phyloP scores from a whole-genome alignment of 2,888 invertebrate genomes.

The Phragmatobia fuliginosa region DNA sequence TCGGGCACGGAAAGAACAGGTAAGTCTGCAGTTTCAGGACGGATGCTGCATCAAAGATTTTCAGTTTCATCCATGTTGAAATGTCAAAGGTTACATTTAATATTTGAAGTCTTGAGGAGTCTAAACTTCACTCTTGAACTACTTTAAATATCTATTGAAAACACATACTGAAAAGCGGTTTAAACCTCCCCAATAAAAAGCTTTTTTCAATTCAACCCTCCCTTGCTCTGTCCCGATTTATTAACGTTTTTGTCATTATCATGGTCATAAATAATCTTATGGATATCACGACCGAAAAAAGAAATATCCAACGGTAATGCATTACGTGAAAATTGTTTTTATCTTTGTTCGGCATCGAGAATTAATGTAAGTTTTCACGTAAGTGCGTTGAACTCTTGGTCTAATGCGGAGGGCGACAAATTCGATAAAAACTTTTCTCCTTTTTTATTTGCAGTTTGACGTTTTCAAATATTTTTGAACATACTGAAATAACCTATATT shows the following conservation, averaged over 20 bases:
- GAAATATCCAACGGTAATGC: conserved; percentile 17
- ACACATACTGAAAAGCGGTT: neutral
- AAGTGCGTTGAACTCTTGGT: conserved; percentile 68
- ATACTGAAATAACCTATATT: neutral
- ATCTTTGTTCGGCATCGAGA: conserved; percentile 44
- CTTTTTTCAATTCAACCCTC: conserved; percentile 32
- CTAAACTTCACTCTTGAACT: neutral
- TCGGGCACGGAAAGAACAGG: conserved; percentile 97
- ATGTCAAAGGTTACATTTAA: conserved; percentile 45
- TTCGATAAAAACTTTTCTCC: conserved; percentile 19
- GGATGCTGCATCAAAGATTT: conserved; percentile 64
- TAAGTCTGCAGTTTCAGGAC: conserved; percentile 70
- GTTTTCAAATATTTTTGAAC: neutral
- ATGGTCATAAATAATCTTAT: conserved; percentile 21
- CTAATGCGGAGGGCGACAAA: conserved; percentile 47
- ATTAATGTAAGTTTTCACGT: conserved; percentile 52
- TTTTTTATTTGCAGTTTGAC: conserved; percentile 9
- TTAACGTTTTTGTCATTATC: conserved; percentile 23
- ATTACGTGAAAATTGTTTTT: conserved; percentile 24
- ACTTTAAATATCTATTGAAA: neutral
- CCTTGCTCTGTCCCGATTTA: conserved; percentile 18
- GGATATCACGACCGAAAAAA: conserved; percentile 12
- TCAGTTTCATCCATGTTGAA: conserved; percentile 55
- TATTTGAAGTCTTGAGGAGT: neutral
- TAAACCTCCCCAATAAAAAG: neutral